A percentile compares a stretch with the other conserved stretches of the same genome.
Evolutionary conservation across 2,888 invertebrate species (phyloP).

Genomic region (Smittia sp.): DNA sequence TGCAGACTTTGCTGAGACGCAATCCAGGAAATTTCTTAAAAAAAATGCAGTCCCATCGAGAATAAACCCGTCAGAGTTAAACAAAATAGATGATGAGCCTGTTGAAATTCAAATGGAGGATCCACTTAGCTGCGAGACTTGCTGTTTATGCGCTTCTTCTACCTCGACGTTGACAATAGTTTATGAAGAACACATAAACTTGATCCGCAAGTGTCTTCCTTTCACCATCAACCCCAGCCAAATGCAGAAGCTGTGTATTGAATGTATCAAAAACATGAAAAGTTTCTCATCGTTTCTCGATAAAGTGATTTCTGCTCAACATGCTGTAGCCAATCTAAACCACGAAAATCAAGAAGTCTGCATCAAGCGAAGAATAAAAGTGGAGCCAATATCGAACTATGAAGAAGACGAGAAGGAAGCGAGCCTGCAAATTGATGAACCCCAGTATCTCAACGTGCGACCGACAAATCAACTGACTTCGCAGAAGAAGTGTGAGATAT

Average conservation of each 20-base stretch:
- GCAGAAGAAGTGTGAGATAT: conserved; percentile 36
- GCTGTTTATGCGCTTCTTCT: background rate
- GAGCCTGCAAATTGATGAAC: background rate
- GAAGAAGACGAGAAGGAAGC: background rate
- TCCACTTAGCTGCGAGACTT: background rate
- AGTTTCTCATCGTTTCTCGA: conserved; percentile 51
- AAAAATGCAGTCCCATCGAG: conserved; percentile 14
- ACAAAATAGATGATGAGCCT: background rate
- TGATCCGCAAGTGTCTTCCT: conserved; percentile 31
- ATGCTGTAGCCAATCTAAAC: too few relatives aligned
- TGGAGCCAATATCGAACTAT: background rate
- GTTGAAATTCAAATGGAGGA: background rate
- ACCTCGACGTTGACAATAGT: background rate
- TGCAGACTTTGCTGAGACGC: background rate
- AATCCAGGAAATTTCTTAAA: conserved; percentile 21
- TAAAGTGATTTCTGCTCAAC: conserved; percentile 49
- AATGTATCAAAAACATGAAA: conserved; percentile 48
- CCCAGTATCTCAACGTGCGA: background rate
- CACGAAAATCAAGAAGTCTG: conserved; percentile 45
- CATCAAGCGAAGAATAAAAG: background rate
- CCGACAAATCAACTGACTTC: background rate
- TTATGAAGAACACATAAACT: background rate
- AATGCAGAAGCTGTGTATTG: conserved; percentile 48
- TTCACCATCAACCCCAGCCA: background rate
- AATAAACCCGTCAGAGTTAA: background rate